These are phyloP conservation scores for Eristalis intricaria DNA, from an alignment of 2,888 invertebrate species.

Conservation along the genomic window DNA sequence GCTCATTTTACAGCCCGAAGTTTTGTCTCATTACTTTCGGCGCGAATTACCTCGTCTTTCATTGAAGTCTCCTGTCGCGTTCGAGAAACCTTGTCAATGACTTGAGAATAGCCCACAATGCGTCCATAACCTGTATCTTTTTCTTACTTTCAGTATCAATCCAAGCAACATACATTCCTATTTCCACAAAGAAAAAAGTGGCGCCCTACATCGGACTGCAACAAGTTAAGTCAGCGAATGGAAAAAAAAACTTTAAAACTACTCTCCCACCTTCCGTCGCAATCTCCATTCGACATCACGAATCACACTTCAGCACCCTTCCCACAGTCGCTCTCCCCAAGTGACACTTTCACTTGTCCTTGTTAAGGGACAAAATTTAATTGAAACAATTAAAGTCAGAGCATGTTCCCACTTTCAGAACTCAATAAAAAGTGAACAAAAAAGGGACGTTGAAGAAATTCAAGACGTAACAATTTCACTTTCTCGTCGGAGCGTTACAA, in stretches of 20 bases:
- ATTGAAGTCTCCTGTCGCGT: too few relatives aligned
- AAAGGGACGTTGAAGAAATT: conserved; percentile 3
- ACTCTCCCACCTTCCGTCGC: background rate
- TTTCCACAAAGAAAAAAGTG: background rate
- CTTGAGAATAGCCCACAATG: too few relatives aligned
- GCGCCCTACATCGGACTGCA: background rate
- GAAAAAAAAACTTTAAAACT: background rate
- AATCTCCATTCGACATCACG: background rate
- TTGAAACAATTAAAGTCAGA: conserved; percentile 62
- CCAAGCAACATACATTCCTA: too few relatives aligned
- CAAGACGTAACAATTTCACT: conserved; percentile 57
- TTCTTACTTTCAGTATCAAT: too few relatives aligned
- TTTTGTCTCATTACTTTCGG: too few relatives aligned
- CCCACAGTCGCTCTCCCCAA: background rate
- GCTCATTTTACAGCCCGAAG: too few relatives aligned
- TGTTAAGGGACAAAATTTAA: conserved; percentile 41
- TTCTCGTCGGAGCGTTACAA: conserved; percentile 27
- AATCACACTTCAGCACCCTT: background rate
- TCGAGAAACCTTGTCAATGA: too few relatives aligned
- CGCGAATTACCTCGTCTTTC: too few relatives aligned
- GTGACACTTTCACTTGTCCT: background rate
- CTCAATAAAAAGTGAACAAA: conserved; percentile 43
- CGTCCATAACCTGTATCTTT: too few relatives aligned
- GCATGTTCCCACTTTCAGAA: conserved; percentile 34
- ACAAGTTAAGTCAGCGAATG: background rate